Percentiles rank a stretch among this genome's conserved stretches.
These are phyloP conservation scores for Ceyx margarethae DNA, from an alignment of 2,113 vertebrate genomes.

Conservation along the genomic window DNA sequence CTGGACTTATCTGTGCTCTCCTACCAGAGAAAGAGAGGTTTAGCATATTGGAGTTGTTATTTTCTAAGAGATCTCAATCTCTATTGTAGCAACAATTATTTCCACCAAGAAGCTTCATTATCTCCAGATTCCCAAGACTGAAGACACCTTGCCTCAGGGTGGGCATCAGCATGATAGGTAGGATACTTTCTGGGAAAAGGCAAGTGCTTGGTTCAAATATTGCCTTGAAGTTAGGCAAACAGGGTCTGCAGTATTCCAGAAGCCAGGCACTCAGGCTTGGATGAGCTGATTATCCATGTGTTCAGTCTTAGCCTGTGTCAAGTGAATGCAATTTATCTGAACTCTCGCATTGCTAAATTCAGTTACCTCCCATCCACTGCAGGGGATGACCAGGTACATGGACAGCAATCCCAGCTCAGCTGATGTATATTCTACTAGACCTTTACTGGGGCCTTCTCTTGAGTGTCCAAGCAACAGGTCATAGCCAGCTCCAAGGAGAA, in stretches of 20 bases:
- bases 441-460: neutral
- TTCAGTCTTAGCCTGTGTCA: constrained; percentile 18
- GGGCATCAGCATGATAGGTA: neutral
- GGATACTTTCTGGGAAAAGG: neutral
- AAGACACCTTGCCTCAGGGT: neutral
- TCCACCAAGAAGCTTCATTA: neutral
- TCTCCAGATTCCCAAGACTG: neutral
- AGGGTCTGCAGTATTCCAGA: neutral
- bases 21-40: neutral
- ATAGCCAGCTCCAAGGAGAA: neutral
- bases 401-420: neutral
- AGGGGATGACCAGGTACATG: neutral
- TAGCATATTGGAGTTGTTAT: neutral
- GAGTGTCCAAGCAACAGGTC: neutral
- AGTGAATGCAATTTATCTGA: neutral
- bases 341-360: neutral
- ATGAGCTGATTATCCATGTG: neutral
- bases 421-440: neutral
- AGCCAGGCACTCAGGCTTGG: neutral
- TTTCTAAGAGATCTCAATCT: neutral
- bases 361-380: neutral
- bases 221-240: neutral
- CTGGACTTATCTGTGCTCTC: neutral
- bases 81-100: neutral
- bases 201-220: neutral